Evolutionary conservation across 2,888 invertebrate species (phyloP), one percentile per base, ranked within the genome.

Genomic region (Branchipolynoe longqiensis): DNA sequence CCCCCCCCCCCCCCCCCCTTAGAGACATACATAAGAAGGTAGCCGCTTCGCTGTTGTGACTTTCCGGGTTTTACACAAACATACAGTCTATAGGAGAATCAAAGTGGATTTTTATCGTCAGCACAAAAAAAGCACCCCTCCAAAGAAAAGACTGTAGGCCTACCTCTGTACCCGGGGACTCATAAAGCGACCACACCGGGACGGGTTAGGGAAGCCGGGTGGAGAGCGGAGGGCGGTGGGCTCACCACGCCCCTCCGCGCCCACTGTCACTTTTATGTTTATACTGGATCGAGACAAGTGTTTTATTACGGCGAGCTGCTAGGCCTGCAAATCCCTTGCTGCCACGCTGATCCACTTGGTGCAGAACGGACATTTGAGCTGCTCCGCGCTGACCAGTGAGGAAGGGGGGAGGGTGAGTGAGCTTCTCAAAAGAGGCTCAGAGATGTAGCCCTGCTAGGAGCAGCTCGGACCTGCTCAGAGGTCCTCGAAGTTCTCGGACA

Each of bases 351-450:
- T 78, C 48, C 48, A 54, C 78, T 54, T 48, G 18, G 48, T 25
- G 48, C 78, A 78, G 48, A 78, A 78, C 31, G 78, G 54, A 78
- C 78, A 48, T 78, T 78, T 78, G 78, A 78, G 78, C 41, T 78
- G 78, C 78, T 48, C 78, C 48, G n/a, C 41, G 38, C 69, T 38
- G 69, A 69, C 69, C 69, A 31, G 62, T 14, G 25, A 62, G 62
- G n/a, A n/a, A n/a, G n/a, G n/a, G n/a, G n/a, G n/a, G n/a, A n/a
- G n/a, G n/a, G n/a, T n/a, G n/a, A n/a, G n/a, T n/a, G n/a, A n/a
- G n/a, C n/a, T n/a, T n/a, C n/a, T n/a, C n/a, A n/a, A n/a, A n/a
- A n/a, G n/a, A n/a, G n/a, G n/a, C n/a, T n/a, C n/a, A n/a, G n/a
- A n/a, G n/a, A n/a, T n/a, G n/a, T n/a, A n/a, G n/a, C n/a, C n/a